Percentiles rank a stretch among this genome's conserved stretches.
Conservation (phyloP, 2,113 vertebrate species). For the Gobiocypris rarus region DNA sequence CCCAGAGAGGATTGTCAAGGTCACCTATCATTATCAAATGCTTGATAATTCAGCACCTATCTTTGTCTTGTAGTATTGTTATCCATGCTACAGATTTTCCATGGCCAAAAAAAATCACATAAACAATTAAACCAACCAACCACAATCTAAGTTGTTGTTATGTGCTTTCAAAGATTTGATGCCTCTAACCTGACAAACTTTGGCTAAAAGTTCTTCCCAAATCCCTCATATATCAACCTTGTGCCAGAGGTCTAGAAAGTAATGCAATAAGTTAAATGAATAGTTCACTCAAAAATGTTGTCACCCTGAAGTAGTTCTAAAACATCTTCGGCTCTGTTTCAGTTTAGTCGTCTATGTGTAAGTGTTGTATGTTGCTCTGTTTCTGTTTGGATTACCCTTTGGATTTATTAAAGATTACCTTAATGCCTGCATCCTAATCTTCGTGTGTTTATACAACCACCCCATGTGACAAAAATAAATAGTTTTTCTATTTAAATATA, state of each 20-base stretch:
- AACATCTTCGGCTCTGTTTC: too few species aligned
- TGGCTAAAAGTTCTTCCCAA: background rate
- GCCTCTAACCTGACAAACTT: background rate
- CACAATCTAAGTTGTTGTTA: background rate
- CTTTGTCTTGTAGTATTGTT: background rate
- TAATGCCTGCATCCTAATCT: too few species aligned
- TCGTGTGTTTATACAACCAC: too few species aligned
- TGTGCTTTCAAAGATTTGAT: background rate
- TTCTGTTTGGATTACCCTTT: too few species aligned
- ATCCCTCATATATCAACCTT: background rate
- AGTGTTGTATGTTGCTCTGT: too few species aligned
- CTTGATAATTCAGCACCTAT: conserved; percentile 16
- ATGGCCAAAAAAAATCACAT: background rate
- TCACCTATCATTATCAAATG: background rate
- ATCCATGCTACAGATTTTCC: background rate
- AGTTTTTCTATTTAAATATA: too few species aligned
- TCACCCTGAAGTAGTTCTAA: too few species aligned
- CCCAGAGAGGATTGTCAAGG: conserved; percentile 27
- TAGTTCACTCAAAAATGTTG: too few species aligned
- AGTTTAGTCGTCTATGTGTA: too few species aligned
- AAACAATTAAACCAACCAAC: background rate
- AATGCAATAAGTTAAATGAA: too few species aligned
- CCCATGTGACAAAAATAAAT: too few species aligned
- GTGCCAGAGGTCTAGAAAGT: background rate
- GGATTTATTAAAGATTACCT: too few species aligned